A percentile compares a stretch with the other conserved stretches of the same genome.
These are phyloP conservation scores for Passerina amoena DNA, from an alignment of 2,113 vertebrate genomes.

Conservation along the genomic window DNA sequence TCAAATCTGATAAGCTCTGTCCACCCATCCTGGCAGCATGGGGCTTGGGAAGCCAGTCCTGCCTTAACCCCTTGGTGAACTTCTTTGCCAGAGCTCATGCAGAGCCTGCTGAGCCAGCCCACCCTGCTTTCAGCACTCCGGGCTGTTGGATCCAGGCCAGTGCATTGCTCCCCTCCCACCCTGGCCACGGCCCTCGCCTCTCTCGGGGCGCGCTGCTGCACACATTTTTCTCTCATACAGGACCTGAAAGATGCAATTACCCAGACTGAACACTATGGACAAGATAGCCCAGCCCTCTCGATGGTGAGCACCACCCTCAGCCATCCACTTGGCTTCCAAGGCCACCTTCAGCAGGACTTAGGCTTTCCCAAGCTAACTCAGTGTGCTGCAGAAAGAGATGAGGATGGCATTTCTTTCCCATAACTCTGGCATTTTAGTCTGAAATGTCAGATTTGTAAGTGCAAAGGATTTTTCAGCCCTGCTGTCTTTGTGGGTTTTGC, in stretches of 20 bases:
- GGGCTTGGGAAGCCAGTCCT: not conserved
- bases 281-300: constrained; percentile 61
- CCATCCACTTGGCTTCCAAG: constrained; percentile 35
- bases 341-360: constrained; percentile 18
- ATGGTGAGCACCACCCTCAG: constrained; percentile 58
- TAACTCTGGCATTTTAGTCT: constrained; percentile 52
- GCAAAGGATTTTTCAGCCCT: constrained; percentile 24
- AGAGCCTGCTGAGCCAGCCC: not conserved
- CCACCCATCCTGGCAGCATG: not conserved
- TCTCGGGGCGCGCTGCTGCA: constrained; percentile 30
- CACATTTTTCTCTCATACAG: constrained; percentile 66
- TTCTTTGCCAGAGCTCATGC: not conserved
- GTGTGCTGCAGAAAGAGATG: constrained; percentile 6
- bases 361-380: constrained; percentile 11
- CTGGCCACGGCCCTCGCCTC: not conserved
- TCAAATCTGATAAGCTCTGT: not conserved
- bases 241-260: constrained; percentile 72
- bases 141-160: not conserved
- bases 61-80: not conserved
- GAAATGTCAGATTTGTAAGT: constrained; percentile 68
- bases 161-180: not conserved
- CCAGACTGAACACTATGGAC: constrained; percentile 70
- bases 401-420: constrained; percentile 21
- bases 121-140: not conserved
- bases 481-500: constrained; percentile 6